Evolutionary conservation across 2,113 vertebrate genomes (phyloP).

Genomic region (Spea bombifrons): DNA sequence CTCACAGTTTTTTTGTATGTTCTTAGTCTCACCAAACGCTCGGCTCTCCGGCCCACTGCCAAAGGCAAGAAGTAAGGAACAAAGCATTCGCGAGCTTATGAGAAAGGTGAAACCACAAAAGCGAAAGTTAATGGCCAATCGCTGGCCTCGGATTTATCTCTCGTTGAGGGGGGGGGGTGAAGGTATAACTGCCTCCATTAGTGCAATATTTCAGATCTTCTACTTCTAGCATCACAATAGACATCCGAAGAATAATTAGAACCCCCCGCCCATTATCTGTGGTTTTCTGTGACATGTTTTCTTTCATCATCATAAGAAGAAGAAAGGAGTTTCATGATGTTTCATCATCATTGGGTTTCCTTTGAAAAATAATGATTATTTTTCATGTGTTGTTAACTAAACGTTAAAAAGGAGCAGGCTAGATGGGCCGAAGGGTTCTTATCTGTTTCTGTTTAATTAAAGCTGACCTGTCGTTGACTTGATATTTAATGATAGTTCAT

Average conservation of each 20-base stretch:
- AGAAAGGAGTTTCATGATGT: too few species aligned
- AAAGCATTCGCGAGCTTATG: conserved; percentile 4
- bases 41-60: background rate
- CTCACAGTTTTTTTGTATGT: conserved; percentile 8
- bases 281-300: too few species aligned
- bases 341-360: too few species aligned
- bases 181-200: conserved; percentile 11
- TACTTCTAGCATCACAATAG: background rate
- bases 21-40: conserved; percentile 7
- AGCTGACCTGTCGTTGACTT: too few species aligned
- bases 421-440: too few species aligned
- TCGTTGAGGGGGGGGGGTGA: background rate
- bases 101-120: conserved; percentile 21
- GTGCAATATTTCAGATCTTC: background rate
- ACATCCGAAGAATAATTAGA: background rate
- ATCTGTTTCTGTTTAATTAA: too few species aligned
- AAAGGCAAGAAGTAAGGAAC: background rate
- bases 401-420: too few species aligned
- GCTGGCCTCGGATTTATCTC: conserved; percentile 5
- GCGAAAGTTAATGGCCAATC: conserved; percentile 6
- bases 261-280: too few species aligned
- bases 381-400: too few species aligned
- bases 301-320: too few species aligned
- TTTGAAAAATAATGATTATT: too few species aligned
- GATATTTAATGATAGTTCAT: too few species aligned